Percentiles rank a stretch among this genome's conserved stretches.
Conservation (phyloP, 2,888 invertebrate genomes). For the Scotopteryx bipunctaria region DNA sequence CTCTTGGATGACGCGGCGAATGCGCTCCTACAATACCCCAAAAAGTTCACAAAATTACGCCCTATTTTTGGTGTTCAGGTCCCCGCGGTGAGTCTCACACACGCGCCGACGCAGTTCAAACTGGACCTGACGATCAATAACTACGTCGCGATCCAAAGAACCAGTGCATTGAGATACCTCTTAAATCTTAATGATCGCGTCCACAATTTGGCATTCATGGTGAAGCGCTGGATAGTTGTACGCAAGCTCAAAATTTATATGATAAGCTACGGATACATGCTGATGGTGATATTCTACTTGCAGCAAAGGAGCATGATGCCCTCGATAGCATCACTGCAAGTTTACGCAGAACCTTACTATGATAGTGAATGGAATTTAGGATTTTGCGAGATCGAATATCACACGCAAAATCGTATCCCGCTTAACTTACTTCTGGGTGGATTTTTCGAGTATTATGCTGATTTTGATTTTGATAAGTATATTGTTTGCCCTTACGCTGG, state of each 20-base stretch:
- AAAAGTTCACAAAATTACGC: slow-evolving; percentile 15
- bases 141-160: neutral
- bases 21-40: slow-evolving; percentile 28
- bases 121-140: slow-evolving; percentile 6
- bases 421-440: slow-evolving; percentile 9
- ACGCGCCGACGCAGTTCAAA: slow-evolving; percentile 6
- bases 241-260: neutral
- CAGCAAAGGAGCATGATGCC: slow-evolving; percentile 4
- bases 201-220: neutral
- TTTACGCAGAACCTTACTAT: neutral
- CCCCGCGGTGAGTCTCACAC: neutral
- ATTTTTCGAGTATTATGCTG: slow-evolving; percentile 23
- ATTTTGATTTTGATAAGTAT: slow-evolving; percentile 10
- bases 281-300: slow-evolving; percentile 7
- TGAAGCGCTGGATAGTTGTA: neutral
- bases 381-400: neutral
- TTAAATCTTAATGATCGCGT: neutral
- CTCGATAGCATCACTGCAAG: slow-evolving; percentile 2
- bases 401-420: neutral
- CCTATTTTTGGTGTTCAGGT: neutral
- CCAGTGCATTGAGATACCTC: neutral
- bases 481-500: slow-evolving; percentile 14
- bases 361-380: slow-evolving; percentile 3
- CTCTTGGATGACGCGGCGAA: slow-evolving; percentile 18
- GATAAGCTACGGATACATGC: slow-evolving; percentile 2